A percentile compares a stretch with the other conserved stretches of the same genome.
phyloP scores from a whole-genome alignment of 64 coral and sea anemone genomes.

The Exaiptasia diaphana region DNA sequence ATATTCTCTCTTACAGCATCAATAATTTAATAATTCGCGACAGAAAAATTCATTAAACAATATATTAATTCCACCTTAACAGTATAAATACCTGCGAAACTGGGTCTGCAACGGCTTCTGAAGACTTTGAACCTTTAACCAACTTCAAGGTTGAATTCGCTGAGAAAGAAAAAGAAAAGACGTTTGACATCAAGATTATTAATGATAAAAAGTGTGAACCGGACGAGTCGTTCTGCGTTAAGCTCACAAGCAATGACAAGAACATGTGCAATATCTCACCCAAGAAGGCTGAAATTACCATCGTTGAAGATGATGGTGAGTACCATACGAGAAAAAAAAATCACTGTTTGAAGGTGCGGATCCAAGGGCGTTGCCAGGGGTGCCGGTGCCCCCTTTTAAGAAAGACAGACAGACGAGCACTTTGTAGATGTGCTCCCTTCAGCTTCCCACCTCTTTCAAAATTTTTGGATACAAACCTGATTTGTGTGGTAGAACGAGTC shows the following conservation, averaged over 20 bases:
- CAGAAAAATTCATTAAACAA: too few relatives aligned
- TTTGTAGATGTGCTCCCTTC: too few relatives aligned
- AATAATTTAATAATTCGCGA: too few relatives aligned
- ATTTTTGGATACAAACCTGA: background rate
- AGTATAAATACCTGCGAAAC: background rate
- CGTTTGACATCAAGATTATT: background rate
- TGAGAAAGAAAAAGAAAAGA: background rate
- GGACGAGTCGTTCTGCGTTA: background rate
- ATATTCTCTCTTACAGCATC: too few relatives aligned
- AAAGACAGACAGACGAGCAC: too few relatives aligned
- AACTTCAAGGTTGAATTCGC: background rate
- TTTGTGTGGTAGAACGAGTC: background rate
- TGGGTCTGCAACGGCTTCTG: background rate
- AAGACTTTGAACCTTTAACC: background rate
- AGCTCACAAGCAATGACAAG: background rate
- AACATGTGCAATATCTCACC: background rate
- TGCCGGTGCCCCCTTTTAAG: background rate
- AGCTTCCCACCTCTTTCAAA: too few relatives aligned
- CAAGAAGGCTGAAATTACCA: background rate
- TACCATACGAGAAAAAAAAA: background rate
- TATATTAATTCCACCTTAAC: too few relatives aligned
- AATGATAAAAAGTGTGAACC: background rate
- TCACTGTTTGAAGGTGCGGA: background rate
- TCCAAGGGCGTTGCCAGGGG: background rate
- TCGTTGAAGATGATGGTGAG: background rate